Conservation (phyloP, 2,113 vertebrate genomes). For the Lampris megalopsis region DNA sequence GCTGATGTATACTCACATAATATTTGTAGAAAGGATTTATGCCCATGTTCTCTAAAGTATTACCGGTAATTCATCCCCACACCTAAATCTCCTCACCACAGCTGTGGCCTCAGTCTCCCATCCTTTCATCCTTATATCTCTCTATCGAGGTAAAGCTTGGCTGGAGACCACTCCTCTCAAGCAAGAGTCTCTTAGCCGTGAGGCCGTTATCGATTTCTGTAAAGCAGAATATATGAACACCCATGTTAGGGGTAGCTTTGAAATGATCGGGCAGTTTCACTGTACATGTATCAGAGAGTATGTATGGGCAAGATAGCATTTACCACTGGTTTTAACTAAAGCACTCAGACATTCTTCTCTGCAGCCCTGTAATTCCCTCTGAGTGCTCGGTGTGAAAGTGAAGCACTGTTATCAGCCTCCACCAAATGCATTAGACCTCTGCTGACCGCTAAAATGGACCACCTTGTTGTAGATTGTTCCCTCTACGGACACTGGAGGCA, state of each 20-base stretch:
- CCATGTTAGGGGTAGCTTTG: slow-evolving; percentile 63
- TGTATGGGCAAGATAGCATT: slow-evolving; percentile 79
- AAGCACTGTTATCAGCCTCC: slow-evolving; percentile 79
- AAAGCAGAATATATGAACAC: slow-evolving; percentile 66
- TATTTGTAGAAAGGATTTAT: slow-evolving; percentile 64
- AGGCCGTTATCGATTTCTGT: slow-evolving; percentile 69
- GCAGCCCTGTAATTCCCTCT: slow-evolving; percentile 77
- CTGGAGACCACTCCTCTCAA: slow-evolving; percentile 65
- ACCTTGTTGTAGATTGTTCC: slow-evolving; percentile 72
- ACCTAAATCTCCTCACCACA: slow-evolving; percentile 67
- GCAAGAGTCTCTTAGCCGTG: slow-evolving; percentile 65
- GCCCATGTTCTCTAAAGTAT: slow-evolving; percentile 65
- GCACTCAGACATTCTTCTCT: slow-evolving; percentile 75
- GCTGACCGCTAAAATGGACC: slow-evolving; percentile 72
- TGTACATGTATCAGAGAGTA: slow-evolving; percentile 70
- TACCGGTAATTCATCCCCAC: slow-evolving; percentile 61
- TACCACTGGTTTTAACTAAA: slow-evolving; percentile 78
- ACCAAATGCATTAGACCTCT: slow-evolving; percentile 79
- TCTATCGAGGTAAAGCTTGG: slow-evolving; percentile 75
- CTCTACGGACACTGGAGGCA: slow-evolving; percentile 56
- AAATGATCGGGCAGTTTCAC: slow-evolving; percentile 66
- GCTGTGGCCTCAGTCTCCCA: slow-evolving; percentile 68
- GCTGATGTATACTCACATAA: slow-evolving; percentile 65
- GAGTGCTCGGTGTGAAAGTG: slow-evolving; percentile 74
- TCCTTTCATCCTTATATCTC: slow-evolving; percentile 75